Conservation (phyloP, 1,140 invertebrate genomes). For the Drosophila lacertosa region DNA sequence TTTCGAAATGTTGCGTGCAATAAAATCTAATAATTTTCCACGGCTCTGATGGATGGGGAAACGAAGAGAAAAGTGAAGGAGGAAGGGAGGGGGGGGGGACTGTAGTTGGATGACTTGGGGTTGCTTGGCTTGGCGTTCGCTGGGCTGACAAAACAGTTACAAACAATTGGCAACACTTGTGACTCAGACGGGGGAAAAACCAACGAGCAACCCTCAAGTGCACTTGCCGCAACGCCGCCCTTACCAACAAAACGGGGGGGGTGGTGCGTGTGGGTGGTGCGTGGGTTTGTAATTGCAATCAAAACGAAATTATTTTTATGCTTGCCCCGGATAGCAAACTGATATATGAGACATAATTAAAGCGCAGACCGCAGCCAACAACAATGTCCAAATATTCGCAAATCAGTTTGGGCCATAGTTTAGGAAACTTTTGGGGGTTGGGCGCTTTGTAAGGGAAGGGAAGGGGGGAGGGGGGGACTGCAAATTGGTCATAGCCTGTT, state of each 20-base stretch:
- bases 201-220: conserved; percentile 62
- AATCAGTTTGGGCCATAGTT: conserved; percentile 73
- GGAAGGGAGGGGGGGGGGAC: background rate
- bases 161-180: conserved; percentile 83
- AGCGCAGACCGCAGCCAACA: conserved; percentile 58
- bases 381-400: conserved; percentile 35
- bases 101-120: conserved; percentile 33
- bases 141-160: conserved; percentile 59
- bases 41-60: conserved; percentile 18
- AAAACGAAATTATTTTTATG: conserved; percentile 83
- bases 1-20: conserved; percentile 61
- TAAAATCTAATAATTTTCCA: conserved; percentile 79
- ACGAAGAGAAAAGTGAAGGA: too few relatives aligned
- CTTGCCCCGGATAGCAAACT: conserved; percentile 48
- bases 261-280: background rate
- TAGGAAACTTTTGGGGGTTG: conserved; percentile 17
- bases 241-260: background rate
- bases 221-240: conserved; percentile 45
- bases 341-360: conserved; percentile 84
- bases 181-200: conserved; percentile 28
- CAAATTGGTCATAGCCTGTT: conserved; percentile 76
- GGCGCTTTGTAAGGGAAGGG: background rate
- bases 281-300: conserved; percentile 76
- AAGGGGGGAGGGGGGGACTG: conserved; percentile 32
- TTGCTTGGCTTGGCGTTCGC: conserved; percentile 52